Conservation (phyloP, 2,888 invertebrate species). For the Xestia xanthographa region DNA sequence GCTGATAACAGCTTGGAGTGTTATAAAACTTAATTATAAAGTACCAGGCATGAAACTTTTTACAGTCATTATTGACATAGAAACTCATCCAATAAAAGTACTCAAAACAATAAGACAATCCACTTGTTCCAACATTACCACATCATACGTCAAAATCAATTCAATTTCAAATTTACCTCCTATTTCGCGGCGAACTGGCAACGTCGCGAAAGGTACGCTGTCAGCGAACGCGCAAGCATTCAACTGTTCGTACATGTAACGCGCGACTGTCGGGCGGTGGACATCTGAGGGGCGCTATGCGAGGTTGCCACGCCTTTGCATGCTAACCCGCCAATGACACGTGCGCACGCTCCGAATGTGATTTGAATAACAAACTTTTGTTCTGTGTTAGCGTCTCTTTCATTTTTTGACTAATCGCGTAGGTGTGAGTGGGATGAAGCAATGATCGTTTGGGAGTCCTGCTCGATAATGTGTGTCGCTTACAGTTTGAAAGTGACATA, state of each 20-base stretch:
- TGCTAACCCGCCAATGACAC: conserved; percentile 77
- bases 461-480: conserved; percentile 43
- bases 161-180: conserved; percentile 84
- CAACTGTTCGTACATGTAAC: conserved; percentile 87
- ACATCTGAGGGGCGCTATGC: conserved; percentile 83
- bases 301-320: conserved; percentile 83
- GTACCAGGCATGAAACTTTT: conserved; percentile 10
- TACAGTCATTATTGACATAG: background rate
- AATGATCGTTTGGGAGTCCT: conserved; percentile 50
- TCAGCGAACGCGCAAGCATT: conserved; percentile 86
- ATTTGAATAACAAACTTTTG: conserved; percentile 69
- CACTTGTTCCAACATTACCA: conserved; percentile 63
- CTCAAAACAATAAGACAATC: conserved; percentile 34
- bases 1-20: background rate
- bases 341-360: conserved; percentile 68
- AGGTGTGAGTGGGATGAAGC: conserved; percentile 62
- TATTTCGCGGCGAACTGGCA: conserved; percentile 82
- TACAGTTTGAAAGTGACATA: conserved; percentile 52
- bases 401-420: conserved; percentile 46
- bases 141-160: conserved; percentile 64
- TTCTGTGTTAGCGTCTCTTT: conserved; percentile 67
- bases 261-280: conserved; percentile 84
- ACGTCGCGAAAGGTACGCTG: conserved; percentile 83
- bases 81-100: conserved; percentile 4
- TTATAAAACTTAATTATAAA: conserved; percentile 7